Conservation (phyloP, 2,888 invertebrate genomes). For the Harmothoe impar region DNA sequence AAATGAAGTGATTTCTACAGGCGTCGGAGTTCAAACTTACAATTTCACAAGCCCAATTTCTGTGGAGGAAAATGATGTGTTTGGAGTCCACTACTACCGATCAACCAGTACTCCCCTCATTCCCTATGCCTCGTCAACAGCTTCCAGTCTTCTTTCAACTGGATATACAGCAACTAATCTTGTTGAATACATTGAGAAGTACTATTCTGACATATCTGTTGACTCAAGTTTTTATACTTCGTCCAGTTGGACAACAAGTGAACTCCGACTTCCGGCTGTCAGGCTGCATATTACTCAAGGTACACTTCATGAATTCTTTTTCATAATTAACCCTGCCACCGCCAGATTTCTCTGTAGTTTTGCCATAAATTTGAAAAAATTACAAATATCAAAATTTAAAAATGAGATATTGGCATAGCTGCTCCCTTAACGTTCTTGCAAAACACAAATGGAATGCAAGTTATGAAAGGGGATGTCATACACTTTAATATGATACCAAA, state of each 20-base stretch:
- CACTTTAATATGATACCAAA: too few relatives aligned
- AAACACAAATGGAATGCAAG: too few relatives aligned
- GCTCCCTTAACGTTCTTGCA: too few relatives aligned
- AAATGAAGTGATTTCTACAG: background rate
- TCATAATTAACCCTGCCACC: too few relatives aligned
- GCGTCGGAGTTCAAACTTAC: background rate
- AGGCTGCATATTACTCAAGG: background rate
- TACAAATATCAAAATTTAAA: too few relatives aligned
- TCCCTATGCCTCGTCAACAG: background rate
- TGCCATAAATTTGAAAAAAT: too few relatives aligned
- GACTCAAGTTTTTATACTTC: background rate
- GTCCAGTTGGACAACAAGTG: background rate
- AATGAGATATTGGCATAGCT: too few relatives aligned
- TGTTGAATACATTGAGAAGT: background rate
- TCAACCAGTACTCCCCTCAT: background rate
- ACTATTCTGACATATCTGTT: background rate
- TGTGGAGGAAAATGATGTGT: background rate
- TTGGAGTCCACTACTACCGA: background rate
- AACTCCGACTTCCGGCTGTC: background rate
- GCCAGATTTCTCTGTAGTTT: too few relatives aligned
- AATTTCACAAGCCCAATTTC: background rate
- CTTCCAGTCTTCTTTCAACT: background rate
- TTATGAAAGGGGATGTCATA: too few relatives aligned
- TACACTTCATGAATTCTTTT: background rate
- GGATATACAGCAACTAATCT: background rate